Evolutionary conservation across 2,888 invertebrate species (phyloP).

Genomic region (Drosophila quinaria): DNA sequence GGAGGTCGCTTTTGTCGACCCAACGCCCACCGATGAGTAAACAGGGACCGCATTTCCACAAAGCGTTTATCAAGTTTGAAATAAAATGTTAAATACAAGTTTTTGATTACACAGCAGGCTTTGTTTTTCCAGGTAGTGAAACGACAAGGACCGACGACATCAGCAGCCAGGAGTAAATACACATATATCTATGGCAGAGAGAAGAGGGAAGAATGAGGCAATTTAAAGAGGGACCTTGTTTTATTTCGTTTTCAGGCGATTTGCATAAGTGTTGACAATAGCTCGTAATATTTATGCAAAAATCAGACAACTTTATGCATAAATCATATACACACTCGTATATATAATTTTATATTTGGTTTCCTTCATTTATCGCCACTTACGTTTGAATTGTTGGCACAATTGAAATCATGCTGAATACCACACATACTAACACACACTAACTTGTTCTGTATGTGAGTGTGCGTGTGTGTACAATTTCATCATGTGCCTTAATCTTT

Average conservation of each 20-base stretch:
- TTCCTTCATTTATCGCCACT: neutral
- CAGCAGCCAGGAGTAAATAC: neutral
- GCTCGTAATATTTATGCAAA: conserved; percentile 49
- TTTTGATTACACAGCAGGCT: conserved; percentile 63
- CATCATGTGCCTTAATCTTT: conserved; percentile 66
- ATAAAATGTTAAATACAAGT: conserved; percentile 74
- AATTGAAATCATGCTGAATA: conserved; percentile 13
- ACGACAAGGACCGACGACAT: conserved; percentile 42
- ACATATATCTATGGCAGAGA: neutral
- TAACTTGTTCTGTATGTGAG: conserved; percentile 6
- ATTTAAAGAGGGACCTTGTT: conserved; percentile 38
- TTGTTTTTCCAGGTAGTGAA: conserved; percentile 48
- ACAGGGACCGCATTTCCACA: conserved; percentile 64
- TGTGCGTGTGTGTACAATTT: conserved; percentile 34
- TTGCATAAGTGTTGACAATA: conserved; percentile 61
- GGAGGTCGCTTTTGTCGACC: conserved; percentile 29
- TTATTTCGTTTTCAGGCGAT: conserved; percentile 41
- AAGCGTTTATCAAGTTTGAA: conserved; percentile 74
- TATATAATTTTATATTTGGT: conserved; percentile 5
- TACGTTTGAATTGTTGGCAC: neutral
- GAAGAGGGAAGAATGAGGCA: neutral
- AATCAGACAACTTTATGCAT: conserved; percentile 42
- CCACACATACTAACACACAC: conserved; percentile 9
- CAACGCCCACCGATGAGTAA: conserved; percentile 4
- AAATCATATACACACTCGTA: conserved; percentile 22